Conservation (phyloP, 2,797 vertebrate genomes). For the Galagoides demidoff region DNA sequence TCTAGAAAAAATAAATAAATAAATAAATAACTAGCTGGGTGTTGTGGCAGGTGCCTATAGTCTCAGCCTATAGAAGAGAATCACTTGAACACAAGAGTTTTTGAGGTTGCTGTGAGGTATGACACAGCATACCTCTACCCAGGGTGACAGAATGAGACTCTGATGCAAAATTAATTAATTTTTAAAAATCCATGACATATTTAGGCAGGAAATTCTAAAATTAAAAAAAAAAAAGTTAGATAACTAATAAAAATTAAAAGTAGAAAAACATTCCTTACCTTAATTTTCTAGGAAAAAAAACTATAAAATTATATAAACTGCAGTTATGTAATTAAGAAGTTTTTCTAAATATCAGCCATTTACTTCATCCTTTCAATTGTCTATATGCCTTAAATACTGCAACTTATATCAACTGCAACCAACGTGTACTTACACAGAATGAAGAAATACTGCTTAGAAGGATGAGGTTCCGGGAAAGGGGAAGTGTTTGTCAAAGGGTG, state of each 20-base stretch:
- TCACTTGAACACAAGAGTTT: too few species aligned
- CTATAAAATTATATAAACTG: background rate
- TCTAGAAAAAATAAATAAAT: too few species aligned
- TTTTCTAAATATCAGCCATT: conserved; percentile 45
- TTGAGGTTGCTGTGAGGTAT: too few species aligned
- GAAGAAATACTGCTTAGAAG: background rate
- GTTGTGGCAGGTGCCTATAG: too few species aligned
- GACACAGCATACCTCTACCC: too few species aligned
- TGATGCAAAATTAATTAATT: too few species aligned
- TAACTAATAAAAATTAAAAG: conserved; percentile 34
- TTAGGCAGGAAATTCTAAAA: background rate
- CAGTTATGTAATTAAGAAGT: conserved; percentile 16
- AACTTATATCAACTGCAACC: conserved; percentile 35
- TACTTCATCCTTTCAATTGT: conserved; percentile 46
- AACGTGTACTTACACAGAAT: background rate
- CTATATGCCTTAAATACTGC: conserved; percentile 28
- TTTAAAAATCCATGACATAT: background rate
- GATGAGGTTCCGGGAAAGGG: background rate
- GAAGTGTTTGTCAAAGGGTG: background rate
- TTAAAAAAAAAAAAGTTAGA: background rate
- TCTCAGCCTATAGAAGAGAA: too few species aligned
- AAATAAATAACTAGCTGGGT: too few species aligned
- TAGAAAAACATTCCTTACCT: background rate
- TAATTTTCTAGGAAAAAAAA: background rate
- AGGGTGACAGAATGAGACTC: too few species aligned